phyloP scores from a whole-genome alignment of 2,888 invertebrate species.

The Halocaridina rubra region DNA sequence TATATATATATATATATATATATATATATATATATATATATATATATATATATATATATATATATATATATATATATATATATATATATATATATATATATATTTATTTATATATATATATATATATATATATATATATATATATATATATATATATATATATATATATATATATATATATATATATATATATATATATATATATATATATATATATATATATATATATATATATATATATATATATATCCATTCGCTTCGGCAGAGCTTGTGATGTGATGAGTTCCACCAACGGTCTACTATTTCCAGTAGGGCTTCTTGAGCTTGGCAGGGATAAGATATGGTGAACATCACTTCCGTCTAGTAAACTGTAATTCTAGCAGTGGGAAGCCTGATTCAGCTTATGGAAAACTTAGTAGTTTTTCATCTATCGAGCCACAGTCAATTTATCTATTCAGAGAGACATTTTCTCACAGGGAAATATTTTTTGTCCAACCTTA shows the following conservation, averaged over 20 bases:
- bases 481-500: no score
- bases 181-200: not conserved
- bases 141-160: not conserved
- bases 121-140: not conserved
- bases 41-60: not conserved
- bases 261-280: no score
- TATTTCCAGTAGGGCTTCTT: no score
- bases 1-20: not conserved
- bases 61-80: not conserved
- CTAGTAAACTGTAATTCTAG: no score
- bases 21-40: not conserved
- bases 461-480: no score
- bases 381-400: no score
- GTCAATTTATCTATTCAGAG: no score
- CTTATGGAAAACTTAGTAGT: no score
- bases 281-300: no score
- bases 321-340: no score
- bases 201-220: not conserved
- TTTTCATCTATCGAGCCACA: no score
- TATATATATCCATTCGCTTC: not conserved
- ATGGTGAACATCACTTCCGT: no score
- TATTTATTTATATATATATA: not conserved
- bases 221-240: not conserved
- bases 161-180: not conserved
- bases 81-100: not conserved